These are phyloP conservation scores for Caenorhabditis uteleia DNA, from an alignment of 2,888 invertebrate species.

Conservation along the genomic window DNA sequence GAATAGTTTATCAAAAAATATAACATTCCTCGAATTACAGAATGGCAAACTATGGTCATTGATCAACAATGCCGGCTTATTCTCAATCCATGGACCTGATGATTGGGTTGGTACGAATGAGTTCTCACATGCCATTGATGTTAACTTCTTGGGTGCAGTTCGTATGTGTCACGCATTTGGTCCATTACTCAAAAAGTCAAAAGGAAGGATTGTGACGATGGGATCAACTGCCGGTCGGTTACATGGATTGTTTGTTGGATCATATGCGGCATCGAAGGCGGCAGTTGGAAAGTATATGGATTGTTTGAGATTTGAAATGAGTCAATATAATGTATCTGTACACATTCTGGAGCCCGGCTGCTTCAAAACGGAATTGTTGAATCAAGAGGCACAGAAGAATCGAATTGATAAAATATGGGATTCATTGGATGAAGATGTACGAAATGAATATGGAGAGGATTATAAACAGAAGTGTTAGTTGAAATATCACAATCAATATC, in stretches of 20 bases:
- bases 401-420: constrained; percentile 59
- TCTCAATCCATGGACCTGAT: constrained; percentile 84
- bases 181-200: constrained; percentile 57
- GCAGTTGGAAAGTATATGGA: constrained; percentile 66
- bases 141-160: constrained; percentile 81
- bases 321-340: constrained; percentile 53
- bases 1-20: no score
- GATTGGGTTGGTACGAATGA: constrained; percentile 87
- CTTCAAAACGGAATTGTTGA: constrained; percentile 63
- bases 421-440: constrained; percentile 44
- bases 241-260: constrained; percentile 65
- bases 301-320: constrained; percentile 54
- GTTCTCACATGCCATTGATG: constrained; percentile 76
- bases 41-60: constrained; percentile 90
- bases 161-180: constrained; percentile 61
- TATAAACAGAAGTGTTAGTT: constrained; percentile 65
- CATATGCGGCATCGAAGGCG: constrained; percentile 63
- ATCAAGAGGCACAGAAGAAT: constrained; percentile 55
- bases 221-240: constrained; percentile 71
- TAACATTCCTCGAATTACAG: no score
- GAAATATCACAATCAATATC: not conserved
- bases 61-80: constrained; percentile 88
- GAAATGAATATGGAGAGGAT: constrained; percentile 67
- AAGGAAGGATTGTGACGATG: constrained; percentile 71
- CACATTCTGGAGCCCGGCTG: constrained; percentile 66